Evolutionary conservation across 2,113 vertebrate genomes (phyloP).

Genomic region (Polypterus senegalus): DNA sequence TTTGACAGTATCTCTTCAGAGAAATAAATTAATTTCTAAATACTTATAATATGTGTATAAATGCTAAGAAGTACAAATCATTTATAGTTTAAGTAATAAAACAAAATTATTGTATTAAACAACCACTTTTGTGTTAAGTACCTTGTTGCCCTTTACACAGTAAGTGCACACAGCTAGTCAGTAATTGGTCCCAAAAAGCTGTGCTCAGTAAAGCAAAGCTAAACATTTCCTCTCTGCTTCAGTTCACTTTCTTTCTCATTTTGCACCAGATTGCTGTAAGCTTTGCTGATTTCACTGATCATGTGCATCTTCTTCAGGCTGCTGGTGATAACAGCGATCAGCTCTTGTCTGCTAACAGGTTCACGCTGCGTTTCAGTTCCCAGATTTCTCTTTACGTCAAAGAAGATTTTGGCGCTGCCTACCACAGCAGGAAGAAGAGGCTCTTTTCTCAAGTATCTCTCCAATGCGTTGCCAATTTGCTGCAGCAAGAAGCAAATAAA

Average conservation of each 20-base stretch:
- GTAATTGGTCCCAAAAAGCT: too few species aligned
- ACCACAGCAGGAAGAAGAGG: slow-evolving; percentile 29
- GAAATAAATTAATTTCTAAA: too few species aligned
- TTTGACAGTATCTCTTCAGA: too few species aligned
- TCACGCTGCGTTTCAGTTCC: slow-evolving; percentile 34
- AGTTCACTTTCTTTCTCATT: slow-evolving; percentile 7
- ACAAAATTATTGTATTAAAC: too few species aligned
- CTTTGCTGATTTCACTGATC: slow-evolving; percentile 32
- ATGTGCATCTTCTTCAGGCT: slow-evolving; percentile 30
- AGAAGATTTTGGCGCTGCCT: slow-evolving; percentile 28
- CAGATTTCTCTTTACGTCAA: slow-evolving; percentile 27
- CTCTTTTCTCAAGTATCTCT: slow-evolving; percentile 33
- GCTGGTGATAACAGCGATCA: slow-evolving; percentile 30
- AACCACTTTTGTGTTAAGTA: too few species aligned
- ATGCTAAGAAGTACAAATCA: too few species aligned
- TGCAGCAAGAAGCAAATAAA: slow-evolving; percentile 8
- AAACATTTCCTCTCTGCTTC: too few species aligned
- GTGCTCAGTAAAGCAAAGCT: too few species aligned
- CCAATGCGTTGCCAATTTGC: slow-evolving; percentile 20
- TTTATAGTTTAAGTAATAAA: too few species aligned
- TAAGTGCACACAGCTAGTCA: too few species aligned
- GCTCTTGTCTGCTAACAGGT: slow-evolving; percentile 38
- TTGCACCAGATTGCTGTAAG: slow-evolving; percentile 27
- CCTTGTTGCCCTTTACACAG: too few species aligned
- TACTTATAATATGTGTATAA: too few species aligned